phyloP scores from a whole-genome alignment of 1,140 invertebrate species.

The Anastrepha ludens region DNA sequence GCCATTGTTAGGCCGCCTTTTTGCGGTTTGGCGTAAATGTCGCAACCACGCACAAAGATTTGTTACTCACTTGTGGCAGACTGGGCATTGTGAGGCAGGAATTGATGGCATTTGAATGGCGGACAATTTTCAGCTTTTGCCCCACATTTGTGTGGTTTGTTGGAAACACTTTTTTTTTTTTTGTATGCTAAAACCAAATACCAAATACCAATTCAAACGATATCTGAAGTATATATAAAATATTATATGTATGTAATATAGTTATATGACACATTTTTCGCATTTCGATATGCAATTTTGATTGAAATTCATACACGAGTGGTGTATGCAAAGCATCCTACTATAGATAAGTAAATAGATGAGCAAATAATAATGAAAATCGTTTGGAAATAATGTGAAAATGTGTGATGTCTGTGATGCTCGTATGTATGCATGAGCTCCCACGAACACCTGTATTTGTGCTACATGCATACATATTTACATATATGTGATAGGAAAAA shows the following conservation, averaged over 20 bases:
- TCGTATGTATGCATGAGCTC: too few relatives aligned
- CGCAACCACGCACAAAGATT: conserved; percentile 9
- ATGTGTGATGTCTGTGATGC: too few relatives aligned
- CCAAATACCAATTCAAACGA: not conserved
- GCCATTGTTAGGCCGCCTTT: conserved; percentile 39
- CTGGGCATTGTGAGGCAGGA: not conserved
- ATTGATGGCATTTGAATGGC: conserved; percentile 31
- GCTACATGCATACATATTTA: too few relatives aligned
- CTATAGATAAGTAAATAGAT: too few relatives aligned
- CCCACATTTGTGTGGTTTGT: not conserved
- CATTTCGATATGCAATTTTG: not conserved
- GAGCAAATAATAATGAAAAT: too few relatives aligned
- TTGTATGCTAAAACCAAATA: not conserved
- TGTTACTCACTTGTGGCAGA: conserved; percentile 24
- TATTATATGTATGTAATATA: too few relatives aligned
- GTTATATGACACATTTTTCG: not conserved
- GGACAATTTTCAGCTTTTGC: not conserved
- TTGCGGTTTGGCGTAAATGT: conserved; percentile 39
- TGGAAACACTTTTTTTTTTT: not conserved
- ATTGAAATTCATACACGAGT: not conserved
- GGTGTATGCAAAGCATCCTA: not conserved
- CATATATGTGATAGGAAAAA: too few relatives aligned
- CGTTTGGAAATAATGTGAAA: too few relatives aligned
- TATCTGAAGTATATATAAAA: not conserved
- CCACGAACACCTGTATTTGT: too few relatives aligned